These are phyloP conservation scores for Eupsittula cactorum DNA, from an alignment of 2,113 vertebrate genomes.

Conservation along the genomic window DNA sequence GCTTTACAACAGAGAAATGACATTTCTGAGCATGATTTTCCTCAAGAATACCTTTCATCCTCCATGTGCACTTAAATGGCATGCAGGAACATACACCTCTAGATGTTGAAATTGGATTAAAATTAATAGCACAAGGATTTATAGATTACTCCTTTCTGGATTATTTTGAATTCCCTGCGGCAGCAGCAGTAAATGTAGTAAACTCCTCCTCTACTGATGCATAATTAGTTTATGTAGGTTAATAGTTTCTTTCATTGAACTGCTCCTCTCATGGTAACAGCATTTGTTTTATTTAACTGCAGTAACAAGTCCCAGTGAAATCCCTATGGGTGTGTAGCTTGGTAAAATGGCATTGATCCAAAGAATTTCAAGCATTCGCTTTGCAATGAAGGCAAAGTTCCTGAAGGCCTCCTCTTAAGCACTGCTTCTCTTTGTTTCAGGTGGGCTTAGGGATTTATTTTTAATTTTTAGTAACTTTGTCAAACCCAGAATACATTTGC, in stretches of 20 bases:
- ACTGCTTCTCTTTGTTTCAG: background rate
- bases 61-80: rapidly evolving
- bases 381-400: background rate
- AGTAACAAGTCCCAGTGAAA: background rate
- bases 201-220: background rate
- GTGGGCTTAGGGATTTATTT: background rate
- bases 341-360: background rate
- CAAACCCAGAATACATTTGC: background rate
- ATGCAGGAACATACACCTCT: background rate
- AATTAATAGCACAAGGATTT: background rate
- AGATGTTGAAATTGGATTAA: background rate
- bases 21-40: background rate
- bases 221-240: background rate
- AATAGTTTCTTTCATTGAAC: background rate
- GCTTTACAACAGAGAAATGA: background rate
- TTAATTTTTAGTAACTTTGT: background rate
- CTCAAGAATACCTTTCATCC: background rate
- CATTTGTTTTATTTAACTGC: background rate
- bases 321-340: background rate
- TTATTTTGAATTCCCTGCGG: background rate
- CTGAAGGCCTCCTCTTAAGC: background rate
- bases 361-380: background rate
- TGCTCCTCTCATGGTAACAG: background rate
- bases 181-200: background rate
- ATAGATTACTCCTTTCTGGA: background rate